Percentiles rank a stretch among this genome's conserved stretches.
phyloP scores from a whole-genome alignment of 2,888 invertebrate species.

The Chaetogeoica ovagalla region DNA sequence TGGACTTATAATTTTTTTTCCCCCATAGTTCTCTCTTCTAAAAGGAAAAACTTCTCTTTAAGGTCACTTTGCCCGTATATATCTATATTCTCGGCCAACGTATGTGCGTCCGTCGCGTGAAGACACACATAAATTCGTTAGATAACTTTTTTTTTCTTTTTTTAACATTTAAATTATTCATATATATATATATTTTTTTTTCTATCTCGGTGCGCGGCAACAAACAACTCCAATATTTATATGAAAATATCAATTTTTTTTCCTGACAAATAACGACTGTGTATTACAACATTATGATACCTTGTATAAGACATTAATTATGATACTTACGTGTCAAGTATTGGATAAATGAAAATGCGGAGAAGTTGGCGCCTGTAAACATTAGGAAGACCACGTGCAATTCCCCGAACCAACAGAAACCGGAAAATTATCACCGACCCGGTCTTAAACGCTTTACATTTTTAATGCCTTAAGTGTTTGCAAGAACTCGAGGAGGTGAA shows the following conservation, averaged over 20 bases:
- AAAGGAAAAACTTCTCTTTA: conserved; percentile 26
- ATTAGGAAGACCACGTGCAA: conserved; percentile 38
- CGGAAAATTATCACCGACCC: conserved; percentile 38
- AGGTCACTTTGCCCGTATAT: conserved; percentile 28
- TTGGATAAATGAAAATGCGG: conserved; percentile 60
- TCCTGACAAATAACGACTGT: conserved; percentile 3
- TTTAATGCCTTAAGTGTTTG: conserved; percentile 48
- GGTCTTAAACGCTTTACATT: conserved; percentile 31
- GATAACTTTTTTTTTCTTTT: conserved; percentile 38
- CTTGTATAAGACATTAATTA: conserved; percentile 1
- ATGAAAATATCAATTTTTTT: background rate
- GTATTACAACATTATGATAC: background rate
- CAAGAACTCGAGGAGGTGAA: background rate
- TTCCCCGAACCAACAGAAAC: conserved; percentile 40
- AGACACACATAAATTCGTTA: conserved; percentile 40
- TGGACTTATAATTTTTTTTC: conserved; percentile 32
- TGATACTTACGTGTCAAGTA: conserved; percentile 61
- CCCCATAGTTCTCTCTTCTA: conserved; percentile 6
- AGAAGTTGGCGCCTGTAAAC: conserved; percentile 60
- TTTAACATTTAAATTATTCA: conserved; percentile 42
- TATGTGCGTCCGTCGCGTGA: background rate
- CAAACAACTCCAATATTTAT: background rate
- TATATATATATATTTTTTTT: background rate
- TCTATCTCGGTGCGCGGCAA: background rate
- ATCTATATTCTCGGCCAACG: conserved; percentile 19